These are phyloP conservation scores for Leguminivora glycinivorella DNA, from an alignment of 1,140 invertebrate genomes.

Conservation along the genomic window DNA sequence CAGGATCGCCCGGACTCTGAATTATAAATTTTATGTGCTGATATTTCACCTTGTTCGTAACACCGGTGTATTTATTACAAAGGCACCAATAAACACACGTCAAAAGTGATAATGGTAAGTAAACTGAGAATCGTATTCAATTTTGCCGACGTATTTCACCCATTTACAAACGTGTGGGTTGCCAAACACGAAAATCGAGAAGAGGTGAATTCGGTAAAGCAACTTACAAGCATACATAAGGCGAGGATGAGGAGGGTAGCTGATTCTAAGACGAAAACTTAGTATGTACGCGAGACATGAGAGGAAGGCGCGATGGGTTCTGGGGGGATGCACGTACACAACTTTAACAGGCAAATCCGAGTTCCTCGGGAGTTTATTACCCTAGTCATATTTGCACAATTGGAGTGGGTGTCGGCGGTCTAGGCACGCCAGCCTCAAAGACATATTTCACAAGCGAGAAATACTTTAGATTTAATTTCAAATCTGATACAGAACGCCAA, in stretches of 20 bases:
- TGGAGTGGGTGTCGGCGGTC: constrained; percentile 66
- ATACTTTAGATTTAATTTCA: constrained; percentile 19
- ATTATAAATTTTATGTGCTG: constrained; percentile 7
- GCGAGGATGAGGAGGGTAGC: constrained; percentile 1
- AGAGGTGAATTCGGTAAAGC: constrained; percentile 15
- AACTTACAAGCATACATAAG: constrained; percentile 10
- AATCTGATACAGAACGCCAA: not conserved
- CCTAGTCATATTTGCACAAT: constrained; percentile 74
- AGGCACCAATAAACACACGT: not conserved
- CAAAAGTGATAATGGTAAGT: constrained; percentile 8
- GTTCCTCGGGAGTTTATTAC: constrained; percentile 70
- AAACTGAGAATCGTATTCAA: not conserved
- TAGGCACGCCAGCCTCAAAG: constrained; percentile 44
- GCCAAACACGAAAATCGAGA: constrained; percentile 10
- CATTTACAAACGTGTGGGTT: constrained; percentile 14
- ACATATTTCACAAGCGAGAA: constrained; percentile 24
- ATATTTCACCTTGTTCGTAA: not conserved
- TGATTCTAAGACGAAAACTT: constrained; percentile 28
- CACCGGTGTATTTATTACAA: not conserved
- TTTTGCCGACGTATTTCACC: constrained; percentile 9
- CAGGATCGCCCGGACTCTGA: not conserved
- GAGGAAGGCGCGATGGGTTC: constrained; percentile 41
- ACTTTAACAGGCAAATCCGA: constrained; percentile 67
- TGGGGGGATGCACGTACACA: constrained; percentile 57
- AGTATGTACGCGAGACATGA: constrained; percentile 35